Evolutionary conservation across 2,113 vertebrate genomes (phyloP).

Genomic region (Datnioides undecimradiatus): DNA sequence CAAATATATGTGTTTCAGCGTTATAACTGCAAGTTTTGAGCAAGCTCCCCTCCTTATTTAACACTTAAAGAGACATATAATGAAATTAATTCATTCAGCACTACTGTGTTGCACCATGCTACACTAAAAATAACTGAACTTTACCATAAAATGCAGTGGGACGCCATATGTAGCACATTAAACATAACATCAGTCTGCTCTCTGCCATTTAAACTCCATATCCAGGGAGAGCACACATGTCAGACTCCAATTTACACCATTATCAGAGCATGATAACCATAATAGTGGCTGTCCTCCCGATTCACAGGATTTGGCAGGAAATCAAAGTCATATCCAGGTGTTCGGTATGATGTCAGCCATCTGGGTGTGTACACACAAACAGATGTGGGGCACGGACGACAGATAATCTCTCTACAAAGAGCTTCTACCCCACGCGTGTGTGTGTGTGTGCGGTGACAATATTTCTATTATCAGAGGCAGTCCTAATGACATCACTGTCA

Average conservation of each 20-base stretch:
- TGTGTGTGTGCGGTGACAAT: conserved; percentile 47
- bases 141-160: neutral
- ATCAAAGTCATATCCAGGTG: conserved; percentile 81
- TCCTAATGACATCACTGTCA: conserved; percentile 56
- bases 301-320: conserved; percentile 79
- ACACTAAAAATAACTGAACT: neutral
- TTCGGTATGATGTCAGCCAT: conserved; percentile 77
- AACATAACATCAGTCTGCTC: conserved; percentile 32
- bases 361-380: conserved; percentile 74
- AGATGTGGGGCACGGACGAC: conserved; percentile 77
- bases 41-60: too few relatives aligned
- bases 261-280: conserved; percentile 73
- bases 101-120: too few relatives aligned
- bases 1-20: neutral
- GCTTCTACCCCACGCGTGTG: conserved; percentile 57
- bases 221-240: conserved; percentile 42
- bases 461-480: conserved; percentile 53
- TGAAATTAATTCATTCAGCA: neutral
- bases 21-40: too few relatives aligned
- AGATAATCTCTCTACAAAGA: conserved; percentile 74
- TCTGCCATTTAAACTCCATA: conserved; percentile 43
- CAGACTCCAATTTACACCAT: conserved; percentile 61
- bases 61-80: neutral
- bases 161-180: neutral
- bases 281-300: conserved; percentile 70